Evolutionary conservation across 2,113 vertebrate genomes (phyloP).

Genomic region (mouse (Mus musculus)): GRCm39 chr17:3427001-3427500

Average conservation of each 20-base stretch:
- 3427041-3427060: not conserved
- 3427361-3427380: too few relatives aligned
- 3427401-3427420: not conserved
- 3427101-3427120: not conserved
- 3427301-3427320: not conserved
- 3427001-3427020: not conserved
- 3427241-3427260: not conserved
- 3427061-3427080: not conserved
- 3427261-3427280: not conserved
- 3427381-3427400: not conserved
- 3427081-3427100: not conserved
- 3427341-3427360: too few relatives aligned
- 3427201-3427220: not conserved
- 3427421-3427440: not conserved
- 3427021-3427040: not conserved
- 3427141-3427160: not conserved
- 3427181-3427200: not conserved
- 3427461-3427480: not conserved
- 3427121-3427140: not conserved
- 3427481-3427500: not conserved
- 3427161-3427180: not conserved
- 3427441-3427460: not conserved
- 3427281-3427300: not conserved
- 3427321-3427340: rapidly evolving
- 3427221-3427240: not conserved